Evolutionary conservation across 2,113 vertebrate genomes (phyloP), one percentile per base, ranked within the genome.

Genomic region (Ailuropoda melanoleuca): DNA sequence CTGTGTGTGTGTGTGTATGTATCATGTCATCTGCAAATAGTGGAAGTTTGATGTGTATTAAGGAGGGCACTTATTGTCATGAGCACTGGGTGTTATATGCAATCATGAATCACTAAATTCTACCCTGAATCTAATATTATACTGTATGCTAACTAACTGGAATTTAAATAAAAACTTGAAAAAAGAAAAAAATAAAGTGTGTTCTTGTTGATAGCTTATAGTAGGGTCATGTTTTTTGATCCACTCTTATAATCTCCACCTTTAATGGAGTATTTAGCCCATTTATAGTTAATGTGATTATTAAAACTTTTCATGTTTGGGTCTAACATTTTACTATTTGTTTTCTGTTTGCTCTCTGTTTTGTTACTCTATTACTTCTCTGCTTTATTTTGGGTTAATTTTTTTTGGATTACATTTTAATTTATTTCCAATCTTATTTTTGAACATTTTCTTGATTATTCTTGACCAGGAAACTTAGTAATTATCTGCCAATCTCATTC

Each of bases 371-470:
- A 3, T 53, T 95, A 37, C 15, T 88, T 95, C 55, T 93, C 24
- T 78, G 29, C n/a, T 21, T 80, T 60, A n/a, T 66, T 75, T 93
- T 68, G 43, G 15, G 13, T 85, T 85, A 74, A 58, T 66, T 43
- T 58, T 62, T 37, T 82, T 77, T 64, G 48, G 88, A 85, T 95
- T 88, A 37, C 14, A 95, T 85, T 83, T 97, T 75, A 92, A 66
- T 50, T 43, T 92, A 82, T 77, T 75, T 60, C 12, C 21, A 89
- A 95, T 64, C 43, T 90, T 83, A 88, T 34, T 80, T 80, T 85
- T 92, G 13, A 95, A 83, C 19, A 80, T 75, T 93, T 85, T 93
- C 55, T 90, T 90, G 56, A 86, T 93, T 80, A 75, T 81, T 81
- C 39, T 95, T 95, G n/a, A 83, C 18, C 31, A 90, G 37, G 26